Evolutionary conservation across 2,888 invertebrate species (phyloP), one percentile per base, ranked within the genome.

Genomic region (Cylloceria caligata): DNA sequence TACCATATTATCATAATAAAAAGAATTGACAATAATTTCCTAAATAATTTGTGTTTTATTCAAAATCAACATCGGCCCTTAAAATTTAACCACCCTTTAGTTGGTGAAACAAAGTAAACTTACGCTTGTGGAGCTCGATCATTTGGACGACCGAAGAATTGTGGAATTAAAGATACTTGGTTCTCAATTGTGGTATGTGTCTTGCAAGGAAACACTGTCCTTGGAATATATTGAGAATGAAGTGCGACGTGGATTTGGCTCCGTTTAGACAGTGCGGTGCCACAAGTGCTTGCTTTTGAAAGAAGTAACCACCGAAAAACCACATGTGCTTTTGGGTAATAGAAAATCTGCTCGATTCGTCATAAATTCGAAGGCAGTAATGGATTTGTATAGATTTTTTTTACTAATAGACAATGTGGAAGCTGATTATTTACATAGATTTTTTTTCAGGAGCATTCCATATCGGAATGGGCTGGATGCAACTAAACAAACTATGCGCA

Each of bases 201-300:
- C 72, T 24, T 84, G 84, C 62, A 45, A 76, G 45, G 73, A 78
- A 73, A 49, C 69, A 36, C 27, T 84, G 21, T 78, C 72, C 16
- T 52, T 84, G 24, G 55, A 78, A 13, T 71, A 69, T 69, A 57
- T 80, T 3, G 68, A 76, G 64, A 71, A 69, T 0, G 84, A 84
- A 52, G 34, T 21, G 19, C 71, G 64, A 5, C 52, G 34, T 60
- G 80, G 84, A 5, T 34, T 82, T 9, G 62, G 57, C 36, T 84
- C 80, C n/a, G 45, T 57, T 3, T 64, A 82, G 24, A 36, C 42
- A 3, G 75, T 84, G 36, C 69, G 82, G 1, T 84, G 82, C 24
- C 62, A 65, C 39, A 75, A 72, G 11, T 79, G 79, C 60, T 72
- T 68, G 42, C 11, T 79, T 0, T n/a, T 79, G 3, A 83, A 82